Evolutionary conservation across 2,797 vertebrate genomes (phyloP).

Genomic region (Poeciliopsis infans): DNA sequence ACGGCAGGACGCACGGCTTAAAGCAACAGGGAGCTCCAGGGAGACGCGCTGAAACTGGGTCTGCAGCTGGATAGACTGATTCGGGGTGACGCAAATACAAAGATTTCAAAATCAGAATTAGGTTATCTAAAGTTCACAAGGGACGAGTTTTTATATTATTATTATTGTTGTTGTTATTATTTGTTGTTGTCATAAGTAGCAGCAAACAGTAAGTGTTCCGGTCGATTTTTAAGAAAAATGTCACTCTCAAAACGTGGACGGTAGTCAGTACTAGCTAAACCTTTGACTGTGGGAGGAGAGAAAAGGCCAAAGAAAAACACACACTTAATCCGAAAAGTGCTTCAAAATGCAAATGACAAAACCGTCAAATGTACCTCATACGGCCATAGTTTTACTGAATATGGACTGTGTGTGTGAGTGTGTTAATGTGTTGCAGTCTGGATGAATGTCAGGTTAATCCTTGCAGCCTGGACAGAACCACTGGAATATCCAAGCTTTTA

Average conservation of each 20-base stretch:
- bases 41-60: constrained; percentile 17
- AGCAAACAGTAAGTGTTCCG: not conserved
- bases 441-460: not conserved
- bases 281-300: not conserved
- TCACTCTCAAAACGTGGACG: not conserved
- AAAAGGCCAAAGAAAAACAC: not conserved
- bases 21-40: constrained; percentile 66
- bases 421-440: not conserved
- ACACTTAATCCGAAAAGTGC: not conserved
- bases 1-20: constrained; percentile 75
- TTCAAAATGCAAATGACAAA: not conserved
- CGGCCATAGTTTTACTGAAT: not conserved
- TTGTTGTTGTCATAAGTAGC: not conserved
- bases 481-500: not conserved
- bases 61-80: constrained; percentile 17
- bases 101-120: not conserved
- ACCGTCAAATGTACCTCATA: not conserved
- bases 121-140: not conserved
- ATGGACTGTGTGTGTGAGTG: not conserved
- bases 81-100: not conserved
- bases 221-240: not conserved
- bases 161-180: not conserved
- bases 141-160: not conserved
- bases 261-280: not conserved
- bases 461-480: not conserved